Base-by-base conservation (phyloP, 2,888 invertebrate genomes). In the Clivina fossor region DNA sequence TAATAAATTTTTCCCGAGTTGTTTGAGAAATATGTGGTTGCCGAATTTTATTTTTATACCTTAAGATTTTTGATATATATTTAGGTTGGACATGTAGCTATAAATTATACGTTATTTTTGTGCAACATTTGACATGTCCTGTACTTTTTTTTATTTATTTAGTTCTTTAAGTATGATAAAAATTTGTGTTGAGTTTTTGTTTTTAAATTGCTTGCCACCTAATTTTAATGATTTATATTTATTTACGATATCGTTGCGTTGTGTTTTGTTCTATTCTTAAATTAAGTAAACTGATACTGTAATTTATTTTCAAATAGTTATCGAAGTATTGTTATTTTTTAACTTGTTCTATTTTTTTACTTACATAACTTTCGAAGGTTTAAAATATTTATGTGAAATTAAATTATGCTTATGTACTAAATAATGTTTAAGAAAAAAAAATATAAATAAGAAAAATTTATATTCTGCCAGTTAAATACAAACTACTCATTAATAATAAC, bases 41-140 rank as follows among this genome's bases (percentile, higher is more conserved):
- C 44, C 19, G 53, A 44, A 53, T 44, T 35, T 53, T 53, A 35
- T 44, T 51, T 51, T 51, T 41, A 32, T 40, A 50, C 16, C 26
- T 9, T 20, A 41, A 50, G 41, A 50, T 51, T 48, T n/a, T 51
- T 51, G 51, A 51, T 51, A 51, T 53, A 53, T 53, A 26, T 35
- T 35, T 35, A 26, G 24, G 41, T 28, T 16, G 43, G 51, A 41
- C 51, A 43, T 19, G 9, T 16, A 32, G 20, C 11, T 28, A 44
- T 53, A 53, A 53, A 53, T 53, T 53, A 44, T 44, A n/a, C n/a
- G 43, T 44, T 53, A 53, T 53, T 53, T 53, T 53, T 35, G 44
- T 44, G 9, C 35, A 19, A 35, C 19, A 41, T 41, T 51, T 44
- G 53, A 53, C 44, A 44, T 50, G 40, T 41, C 22, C 40, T 18